phyloP scores from a whole-genome alignment of 2,797 vertebrate species.

The Somateria mollissima region DNA sequence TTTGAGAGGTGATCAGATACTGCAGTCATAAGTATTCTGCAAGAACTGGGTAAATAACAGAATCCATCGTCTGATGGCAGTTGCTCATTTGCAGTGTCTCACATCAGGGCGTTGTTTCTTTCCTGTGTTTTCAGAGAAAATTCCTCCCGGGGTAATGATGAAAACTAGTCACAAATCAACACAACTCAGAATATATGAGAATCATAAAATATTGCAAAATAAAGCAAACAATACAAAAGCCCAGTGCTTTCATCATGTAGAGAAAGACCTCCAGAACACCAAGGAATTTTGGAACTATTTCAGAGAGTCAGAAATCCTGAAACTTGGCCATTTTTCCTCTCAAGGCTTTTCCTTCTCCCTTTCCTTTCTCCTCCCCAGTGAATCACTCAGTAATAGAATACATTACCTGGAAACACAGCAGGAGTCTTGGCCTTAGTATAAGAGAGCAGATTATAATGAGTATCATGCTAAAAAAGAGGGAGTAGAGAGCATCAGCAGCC shows the following conservation, averaged over 20 bases:
- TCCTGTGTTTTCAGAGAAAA: slow-evolving; percentile 30
- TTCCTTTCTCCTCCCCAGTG: not conserved
- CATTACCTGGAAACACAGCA: slow-evolving; percentile 54
- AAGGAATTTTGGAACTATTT: slow-evolving; percentile 49
- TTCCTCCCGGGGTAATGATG: slow-evolving; percentile 10
- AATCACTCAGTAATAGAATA: slow-evolving; percentile 32
- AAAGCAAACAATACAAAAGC: slow-evolving; percentile 33
- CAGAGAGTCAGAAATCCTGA: slow-evolving; percentile 22
- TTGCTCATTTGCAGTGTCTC: slow-evolving; percentile 8
- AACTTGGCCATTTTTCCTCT: slow-evolving; percentile 29
- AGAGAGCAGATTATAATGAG: slow-evolving; percentile 41
- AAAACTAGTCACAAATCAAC: slow-evolving; percentile 58
- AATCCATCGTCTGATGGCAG: not conserved
- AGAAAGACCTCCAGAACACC: slow-evolving; percentile 40
- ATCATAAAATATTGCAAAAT: slow-evolving; percentile 58
- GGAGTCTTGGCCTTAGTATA: slow-evolving; percentile 10
- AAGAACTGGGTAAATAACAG: not conserved
- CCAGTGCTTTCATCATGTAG: not conserved
- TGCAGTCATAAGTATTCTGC: not conserved
- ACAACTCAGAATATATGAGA: slow-evolving; percentile 30
- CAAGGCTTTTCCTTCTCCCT: not conserved
- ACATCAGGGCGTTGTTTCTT: slow-evolving; percentile 27
- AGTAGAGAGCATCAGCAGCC: not conserved
- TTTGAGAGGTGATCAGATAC: not conserved
- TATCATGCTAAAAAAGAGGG: not conserved